phyloP scores from a whole-genome alignment of 2,113 vertebrate species.

The Progne subis region DNA sequence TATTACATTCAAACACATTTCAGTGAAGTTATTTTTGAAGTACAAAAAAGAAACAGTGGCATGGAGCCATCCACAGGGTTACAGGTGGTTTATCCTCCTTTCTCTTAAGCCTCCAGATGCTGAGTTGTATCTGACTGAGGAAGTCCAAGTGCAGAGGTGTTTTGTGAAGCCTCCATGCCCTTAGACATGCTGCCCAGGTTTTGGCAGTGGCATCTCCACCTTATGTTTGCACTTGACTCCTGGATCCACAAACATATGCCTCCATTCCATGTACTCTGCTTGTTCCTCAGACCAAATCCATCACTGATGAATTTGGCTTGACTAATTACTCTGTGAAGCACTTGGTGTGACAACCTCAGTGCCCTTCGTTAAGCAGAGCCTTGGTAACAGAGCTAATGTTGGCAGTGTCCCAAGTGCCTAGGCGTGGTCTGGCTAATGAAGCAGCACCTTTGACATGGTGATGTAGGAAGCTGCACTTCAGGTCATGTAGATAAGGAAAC shows the following conservation, averaged over 20 bases:
- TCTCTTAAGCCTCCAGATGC: not conserved
- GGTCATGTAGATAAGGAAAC: not conserved
- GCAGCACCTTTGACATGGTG: not conserved
- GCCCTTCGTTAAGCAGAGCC: not conserved
- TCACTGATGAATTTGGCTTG: not conserved
- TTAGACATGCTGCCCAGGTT: not conserved
- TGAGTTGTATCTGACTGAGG: not conserved
- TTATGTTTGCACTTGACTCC: not conserved
- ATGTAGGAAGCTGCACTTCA: not conserved
- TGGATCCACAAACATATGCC: accelerated
- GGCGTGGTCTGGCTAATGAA: not conserved
- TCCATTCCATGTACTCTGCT: not conserved
- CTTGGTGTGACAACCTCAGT: not conserved
- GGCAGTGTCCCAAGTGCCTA: accelerated
- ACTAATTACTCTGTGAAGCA: not conserved
- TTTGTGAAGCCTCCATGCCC: not conserved
- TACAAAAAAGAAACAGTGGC: not conserved
- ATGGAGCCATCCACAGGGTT: not conserved
- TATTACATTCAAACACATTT: not conserved
- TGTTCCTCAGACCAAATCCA: not conserved
- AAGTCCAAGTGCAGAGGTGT: not conserved
- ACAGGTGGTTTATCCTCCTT: not conserved
- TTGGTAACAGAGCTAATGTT: accelerated
- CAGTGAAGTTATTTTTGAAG: not conserved
- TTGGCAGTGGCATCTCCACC: not conserved